Evolutionary conservation across 2,888 invertebrate genomes (phyloP).

Genomic region (Drosophila hamatofila): DNA sequence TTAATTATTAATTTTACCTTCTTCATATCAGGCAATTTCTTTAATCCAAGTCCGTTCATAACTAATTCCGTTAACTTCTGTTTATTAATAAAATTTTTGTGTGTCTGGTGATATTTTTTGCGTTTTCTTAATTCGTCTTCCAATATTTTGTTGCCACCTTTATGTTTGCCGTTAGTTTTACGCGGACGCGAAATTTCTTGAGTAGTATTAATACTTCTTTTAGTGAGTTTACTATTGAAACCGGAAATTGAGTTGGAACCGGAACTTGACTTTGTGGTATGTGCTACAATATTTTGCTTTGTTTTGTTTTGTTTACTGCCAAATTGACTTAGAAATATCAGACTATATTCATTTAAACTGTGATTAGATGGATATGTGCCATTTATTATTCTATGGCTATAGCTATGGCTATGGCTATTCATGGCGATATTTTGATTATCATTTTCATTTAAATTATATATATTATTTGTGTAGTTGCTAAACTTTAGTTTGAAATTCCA

Average conservation of each 20-base stretch:
- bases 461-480: background rate
- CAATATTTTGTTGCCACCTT: constrained; percentile 23
- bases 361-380: constrained; percentile 21
- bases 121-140: background rate
- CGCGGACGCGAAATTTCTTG: background rate
- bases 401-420: constrained; percentile 5
- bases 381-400: constrained; percentile 13
- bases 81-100: constrained; percentile 52
- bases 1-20: constrained; percentile 78
- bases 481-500: background rate
- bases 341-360: constrained; percentile 55
- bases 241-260: background rate
- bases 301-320: background rate
- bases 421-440: background rate
- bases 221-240: background rate
- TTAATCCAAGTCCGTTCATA: constrained; percentile 80
- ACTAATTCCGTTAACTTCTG: constrained; percentile 74
- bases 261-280: constrained; percentile 3
- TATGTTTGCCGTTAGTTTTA: constrained; percentile 5
- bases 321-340: constrained; percentile 63
- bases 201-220: constrained; percentile 23
- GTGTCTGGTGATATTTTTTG: constrained; percentile 9
- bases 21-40: constrained; percentile 77
- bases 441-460: background rate
- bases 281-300: background rate